Evolutionary conservation across 2,888 invertebrate genomes (phyloP).

Genomic region (Drosophila meridiana): DNA sequence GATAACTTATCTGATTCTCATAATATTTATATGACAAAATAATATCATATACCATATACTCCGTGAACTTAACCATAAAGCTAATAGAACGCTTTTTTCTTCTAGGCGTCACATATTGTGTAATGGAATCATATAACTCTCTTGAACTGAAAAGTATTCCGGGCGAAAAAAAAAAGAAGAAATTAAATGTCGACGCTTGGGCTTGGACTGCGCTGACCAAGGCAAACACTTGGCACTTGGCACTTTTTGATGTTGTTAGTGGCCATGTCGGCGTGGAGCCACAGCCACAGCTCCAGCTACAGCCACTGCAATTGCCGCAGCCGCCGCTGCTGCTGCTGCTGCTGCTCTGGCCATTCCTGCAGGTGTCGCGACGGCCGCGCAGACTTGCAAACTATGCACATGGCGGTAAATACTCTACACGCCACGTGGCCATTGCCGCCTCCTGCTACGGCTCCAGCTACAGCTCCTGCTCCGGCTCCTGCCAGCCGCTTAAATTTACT

Average conservation of each 20-base stretch:
- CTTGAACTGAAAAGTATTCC: not conserved
- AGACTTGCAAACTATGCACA: conserved; percentile 81
- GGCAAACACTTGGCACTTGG: conserved; percentile 77
- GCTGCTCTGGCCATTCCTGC: conserved; percentile 58
- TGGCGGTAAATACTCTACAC: conserved; percentile 76
- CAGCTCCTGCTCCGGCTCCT: conserved; percentile 9
- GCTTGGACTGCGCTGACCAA: conserved; percentile 58
- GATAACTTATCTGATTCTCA: not conserved
- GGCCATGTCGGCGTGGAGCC: conserved; percentile 68
- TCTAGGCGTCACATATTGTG: not conserved
- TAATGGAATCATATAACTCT: not conserved
- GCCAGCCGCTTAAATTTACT: conserved; percentile 70
- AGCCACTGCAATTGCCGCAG: not conserved
- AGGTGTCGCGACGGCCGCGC: conserved; percentile 74
- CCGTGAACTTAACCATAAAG: not conserved
- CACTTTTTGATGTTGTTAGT: conserved; percentile 80
- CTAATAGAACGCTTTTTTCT: not conserved
- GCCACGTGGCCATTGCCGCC: conserved; percentile 61
- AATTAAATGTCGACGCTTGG: conserved; percentile 33
- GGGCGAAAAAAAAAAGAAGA: conserved; percentile 2
- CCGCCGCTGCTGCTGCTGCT: not conserved
- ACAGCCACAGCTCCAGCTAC: conserved; percentile 8
- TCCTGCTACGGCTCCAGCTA: not conserved
- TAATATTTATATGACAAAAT: not conserved
- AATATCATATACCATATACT: not conserved